These are phyloP conservation scores for Habroteleia sp. DNA, from an alignment of 2,888 invertebrate species.

Conservation along the genomic window DNA sequence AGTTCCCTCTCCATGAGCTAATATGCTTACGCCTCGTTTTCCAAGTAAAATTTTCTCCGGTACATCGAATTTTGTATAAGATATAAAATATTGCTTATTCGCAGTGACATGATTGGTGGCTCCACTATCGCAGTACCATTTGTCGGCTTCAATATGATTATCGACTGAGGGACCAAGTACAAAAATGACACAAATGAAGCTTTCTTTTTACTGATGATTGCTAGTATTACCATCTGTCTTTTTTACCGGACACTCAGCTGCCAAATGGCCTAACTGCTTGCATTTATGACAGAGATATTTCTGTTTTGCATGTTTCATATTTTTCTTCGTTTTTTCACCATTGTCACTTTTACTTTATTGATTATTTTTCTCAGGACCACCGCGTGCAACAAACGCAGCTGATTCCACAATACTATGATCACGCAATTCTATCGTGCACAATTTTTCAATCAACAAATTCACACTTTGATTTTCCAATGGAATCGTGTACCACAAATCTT, in stretches of 20 bases:
- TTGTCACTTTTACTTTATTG: not conserved
- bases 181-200: slow-evolving; percentile 5
- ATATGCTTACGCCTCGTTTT: slow-evolving; percentile 13
- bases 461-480: slow-evolving; percentile 19
- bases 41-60: slow-evolving; percentile 36
- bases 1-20: slow-evolving; percentile 19
- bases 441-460: slow-evolving; percentile 33
- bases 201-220: not conserved
- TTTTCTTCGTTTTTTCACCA: slow-evolving; percentile 18
- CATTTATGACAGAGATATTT: slow-evolving; percentile 27
- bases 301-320: slow-evolving; percentile 13
- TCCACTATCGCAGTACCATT: slow-evolving; percentile 49
- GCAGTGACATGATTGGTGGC: slow-evolving; percentile 52
- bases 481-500: slow-evolving; percentile 35
- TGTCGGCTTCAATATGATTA: slow-evolving; percentile 10
- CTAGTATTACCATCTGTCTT: slow-evolving; percentile 5
- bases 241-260: slow-evolving; percentile 21
- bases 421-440: slow-evolving; percentile 25
- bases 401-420: slow-evolving; percentile 14
- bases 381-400: slow-evolving; percentile 17
- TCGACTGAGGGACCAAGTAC: slow-evolving; percentile 7
- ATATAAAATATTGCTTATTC: slow-evolving; percentile 34
- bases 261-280: slow-evolving; percentile 24
- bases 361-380: not conserved
- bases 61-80: slow-evolving; percentile 8